Percentiles rank a stretch among this genome's conserved stretches.
These are phyloP conservation scores for Camelus bactrianus DNA, from an alignment of 2,113 vertebrate genomes.

Conservation along the genomic window DNA sequence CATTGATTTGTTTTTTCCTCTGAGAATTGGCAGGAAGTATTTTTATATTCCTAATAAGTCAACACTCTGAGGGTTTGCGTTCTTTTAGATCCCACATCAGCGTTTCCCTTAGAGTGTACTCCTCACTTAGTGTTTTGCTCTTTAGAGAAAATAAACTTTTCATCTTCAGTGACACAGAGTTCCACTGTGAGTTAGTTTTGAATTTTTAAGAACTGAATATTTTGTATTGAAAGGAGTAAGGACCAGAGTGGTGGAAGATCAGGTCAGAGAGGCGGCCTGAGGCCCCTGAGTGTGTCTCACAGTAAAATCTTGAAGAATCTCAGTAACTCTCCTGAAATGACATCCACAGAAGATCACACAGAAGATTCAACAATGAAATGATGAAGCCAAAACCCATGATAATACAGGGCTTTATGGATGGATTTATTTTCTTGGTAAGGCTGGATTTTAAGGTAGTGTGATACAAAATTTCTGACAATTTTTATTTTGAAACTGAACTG, in stretches of 20 bases:
- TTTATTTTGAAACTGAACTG: not conserved
- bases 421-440: not conserved
- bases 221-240: conserved; percentile 38
- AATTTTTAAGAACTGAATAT: conserved; percentile 46
- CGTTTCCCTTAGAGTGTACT: not conserved
- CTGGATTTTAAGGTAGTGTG: not conserved
- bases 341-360: not conserved
- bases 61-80: not conserved
- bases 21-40: too few species aligned
- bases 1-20: too few species aligned
- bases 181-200: not conserved
- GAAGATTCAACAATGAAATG: not conserved
- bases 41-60: not conserved
- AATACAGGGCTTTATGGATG: not conserved
- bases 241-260: not conserved
- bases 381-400: not conserved
- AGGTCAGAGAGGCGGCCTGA: not conserved
- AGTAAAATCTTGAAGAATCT: not conserved
- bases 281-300: not conserved
- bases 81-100: not conserved
- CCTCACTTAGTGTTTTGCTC: not conserved
- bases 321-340: not conserved
- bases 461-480: conserved; percentile 25
- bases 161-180: not conserved
- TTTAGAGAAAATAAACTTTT: conserved; percentile 39